Evolutionary conservation across 2,797 vertebrate species (phyloP).

Genomic region (Todus mexicanus): DNA sequence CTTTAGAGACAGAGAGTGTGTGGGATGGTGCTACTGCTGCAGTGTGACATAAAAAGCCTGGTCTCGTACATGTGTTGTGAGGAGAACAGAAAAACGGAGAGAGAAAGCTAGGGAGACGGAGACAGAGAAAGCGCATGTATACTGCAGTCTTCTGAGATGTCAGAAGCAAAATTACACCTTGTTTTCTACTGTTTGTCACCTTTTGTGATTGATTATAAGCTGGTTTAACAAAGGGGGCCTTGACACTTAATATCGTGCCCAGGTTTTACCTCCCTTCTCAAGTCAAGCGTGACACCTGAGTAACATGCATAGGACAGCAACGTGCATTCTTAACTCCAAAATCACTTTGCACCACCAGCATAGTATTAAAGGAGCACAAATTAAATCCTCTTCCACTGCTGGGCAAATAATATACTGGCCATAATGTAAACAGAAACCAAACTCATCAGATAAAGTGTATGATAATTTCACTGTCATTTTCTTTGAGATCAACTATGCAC

Average conservation of each 20-base stretch:
- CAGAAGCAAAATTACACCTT: neutral
- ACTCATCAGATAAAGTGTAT: neutral
- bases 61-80: conserved; percentile 47
- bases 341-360: neutral
- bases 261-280: neutral
- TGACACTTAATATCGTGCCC: neutral
- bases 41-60: conserved; percentile 65
- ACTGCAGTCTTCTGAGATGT: neutral
- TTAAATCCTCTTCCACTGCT: neutral
- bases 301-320: neutral
- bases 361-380: neutral
- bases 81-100: neutral
- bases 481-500: neutral
- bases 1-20: conserved; percentile 57
- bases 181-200: neutral
- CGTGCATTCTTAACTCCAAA: neutral
- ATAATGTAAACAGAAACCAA: neutral
- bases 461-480: neutral
- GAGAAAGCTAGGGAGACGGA: neutral
- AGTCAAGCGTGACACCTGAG: neutral
- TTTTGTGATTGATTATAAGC: neutral
- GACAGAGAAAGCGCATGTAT: neutral
- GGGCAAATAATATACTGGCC: neutral
- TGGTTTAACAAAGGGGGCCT: neutral
- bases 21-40: conserved; percentile 62